Conservation (phyloP, 1,140 invertebrate genomes). For the Drosophila tsacasi region DNA sequence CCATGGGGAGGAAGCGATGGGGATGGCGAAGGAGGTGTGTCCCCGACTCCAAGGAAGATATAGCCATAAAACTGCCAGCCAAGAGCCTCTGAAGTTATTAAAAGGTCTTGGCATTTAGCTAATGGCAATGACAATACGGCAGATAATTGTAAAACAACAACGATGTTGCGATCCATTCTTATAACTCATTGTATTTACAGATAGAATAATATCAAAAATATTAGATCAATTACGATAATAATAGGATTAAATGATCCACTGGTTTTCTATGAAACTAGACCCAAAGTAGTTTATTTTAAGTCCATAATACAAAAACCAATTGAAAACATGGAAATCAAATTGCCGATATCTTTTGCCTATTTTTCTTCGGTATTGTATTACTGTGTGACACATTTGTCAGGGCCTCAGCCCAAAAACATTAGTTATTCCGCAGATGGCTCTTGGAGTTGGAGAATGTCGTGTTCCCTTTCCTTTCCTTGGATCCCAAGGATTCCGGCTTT, state of each 20-base stretch:
- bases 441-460: neutral
- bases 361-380: no score
- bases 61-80: slow-evolving; percentile 36
- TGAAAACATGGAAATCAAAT: neutral
- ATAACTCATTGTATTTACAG: neutral
- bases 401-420: neutral
- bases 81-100: slow-evolving; percentile 4
- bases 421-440: slow-evolving; percentile 1
- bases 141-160: slow-evolving; percentile 29
- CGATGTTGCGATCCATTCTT: neutral
- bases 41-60: slow-evolving; percentile 20
- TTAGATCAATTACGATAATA: neutral
- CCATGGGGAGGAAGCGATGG: slow-evolving; percentile 12
- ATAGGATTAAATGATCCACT: neutral
- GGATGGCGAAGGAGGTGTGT: neutral
- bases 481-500: slow-evolving; percentile 8
- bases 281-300: neutral
- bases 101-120: slow-evolving; percentile 46
- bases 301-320: neutral
- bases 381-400: no score
- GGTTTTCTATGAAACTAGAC: neutral
- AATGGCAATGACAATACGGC: slow-evolving; percentile 20
- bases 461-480: neutral
- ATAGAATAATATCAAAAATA: neutral
- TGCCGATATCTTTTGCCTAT: neutral